Percentiles rank a stretch among this genome's conserved stretches.
Evolutionary conservation across 2,113 vertebrate genomes (phyloP).

Genomic region (Plestiodon gilberti): DNA sequence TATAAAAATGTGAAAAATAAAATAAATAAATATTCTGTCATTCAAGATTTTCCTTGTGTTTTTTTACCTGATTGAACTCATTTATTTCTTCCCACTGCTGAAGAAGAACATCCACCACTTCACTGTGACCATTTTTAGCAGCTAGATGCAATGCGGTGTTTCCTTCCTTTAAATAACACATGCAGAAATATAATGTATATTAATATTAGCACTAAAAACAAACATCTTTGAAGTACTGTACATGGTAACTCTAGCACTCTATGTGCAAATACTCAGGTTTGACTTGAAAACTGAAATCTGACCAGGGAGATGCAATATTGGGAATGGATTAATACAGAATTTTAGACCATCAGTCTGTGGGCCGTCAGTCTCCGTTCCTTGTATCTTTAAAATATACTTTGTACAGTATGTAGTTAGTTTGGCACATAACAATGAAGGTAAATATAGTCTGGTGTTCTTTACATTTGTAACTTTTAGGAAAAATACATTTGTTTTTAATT

Average conservation of each 20-base stretch:
- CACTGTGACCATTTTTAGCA: conserved; percentile 82
- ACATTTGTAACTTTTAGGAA: neutral
- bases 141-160: conserved; percentile 90
- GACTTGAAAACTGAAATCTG: neutral
- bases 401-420: neutral
- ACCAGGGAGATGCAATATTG: neutral
- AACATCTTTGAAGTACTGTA: neutral
- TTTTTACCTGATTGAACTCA: conserved; percentile 82
- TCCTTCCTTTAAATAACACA: conserved; percentile 77
- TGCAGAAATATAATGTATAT: conserved; percentile 2
- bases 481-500: neutral
- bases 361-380: neutral
- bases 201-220: neutral
- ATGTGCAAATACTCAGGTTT: neutral
- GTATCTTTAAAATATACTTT: neutral
- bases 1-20: too few relatives aligned
- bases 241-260: neutral
- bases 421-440: neutral
- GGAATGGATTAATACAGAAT: neutral
- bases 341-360: neutral
- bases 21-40: neutral
- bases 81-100: conserved; percentile 79
- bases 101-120: conserved; percentile 78
- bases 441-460: neutral
- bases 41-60: neutral